Conservation (phyloP, 2,888 invertebrate genomes). For the Escarpia spicata region DNA sequence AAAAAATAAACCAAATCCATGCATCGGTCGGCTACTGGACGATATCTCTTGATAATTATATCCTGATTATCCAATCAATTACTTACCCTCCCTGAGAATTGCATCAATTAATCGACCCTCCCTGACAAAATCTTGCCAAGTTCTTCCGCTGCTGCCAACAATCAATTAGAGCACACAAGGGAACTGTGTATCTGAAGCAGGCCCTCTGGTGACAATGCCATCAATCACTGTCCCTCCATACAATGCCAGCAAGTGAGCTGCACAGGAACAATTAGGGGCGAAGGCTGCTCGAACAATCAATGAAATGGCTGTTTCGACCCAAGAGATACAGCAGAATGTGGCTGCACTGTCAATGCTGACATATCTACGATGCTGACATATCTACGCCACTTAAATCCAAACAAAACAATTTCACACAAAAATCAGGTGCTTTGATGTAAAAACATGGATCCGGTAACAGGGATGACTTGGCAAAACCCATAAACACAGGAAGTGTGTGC, state of each 20-base stretch:
- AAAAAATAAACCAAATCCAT: neutral
- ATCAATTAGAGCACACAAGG: neutral
- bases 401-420: neutral
- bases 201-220: neutral
- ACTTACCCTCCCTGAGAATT: slow-evolving; percentile 5
- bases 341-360: neutral
- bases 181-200: neutral
- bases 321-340: neutral
- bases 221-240: neutral
- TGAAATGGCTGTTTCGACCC: neutral
- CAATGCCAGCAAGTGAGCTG: neutral
- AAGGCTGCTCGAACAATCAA: neutral
- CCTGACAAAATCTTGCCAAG: slow-evolving; percentile 3
- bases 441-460: neutral
- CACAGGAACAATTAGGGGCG: slow-evolving; percentile 6
- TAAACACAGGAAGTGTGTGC: neutral
- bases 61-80: neutral
- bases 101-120: neutral
- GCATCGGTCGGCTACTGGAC: neutral
- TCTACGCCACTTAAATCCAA: neutral
- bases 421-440: neutral
- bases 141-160: neutral
- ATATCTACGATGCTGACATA: neutral
- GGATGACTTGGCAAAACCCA: neutral
- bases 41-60: neutral